These are phyloP conservation scores for Laterallus jamaicensis DNA, from an alignment of 2,113 vertebrate genomes.

Conservation along the genomic window DNA sequence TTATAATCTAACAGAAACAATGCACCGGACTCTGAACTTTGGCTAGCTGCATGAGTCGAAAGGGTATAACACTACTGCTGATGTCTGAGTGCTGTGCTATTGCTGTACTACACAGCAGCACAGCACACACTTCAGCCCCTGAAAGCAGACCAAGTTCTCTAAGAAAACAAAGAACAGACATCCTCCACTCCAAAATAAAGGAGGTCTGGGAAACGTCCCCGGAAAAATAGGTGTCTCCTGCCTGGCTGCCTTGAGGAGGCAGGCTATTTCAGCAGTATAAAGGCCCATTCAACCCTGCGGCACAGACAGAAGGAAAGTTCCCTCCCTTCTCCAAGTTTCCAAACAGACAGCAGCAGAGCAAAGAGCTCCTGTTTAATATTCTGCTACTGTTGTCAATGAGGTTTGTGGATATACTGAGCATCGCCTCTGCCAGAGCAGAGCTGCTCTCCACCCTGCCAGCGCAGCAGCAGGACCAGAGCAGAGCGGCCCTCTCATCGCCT, in stretches of 20 bases:
- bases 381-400: conserved; percentile 34
- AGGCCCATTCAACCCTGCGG: conserved; percentile 1
- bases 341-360: conserved; percentile 26
- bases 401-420: conserved; percentile 28
- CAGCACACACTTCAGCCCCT: not conserved
- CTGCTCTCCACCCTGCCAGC: conserved; percentile 10
- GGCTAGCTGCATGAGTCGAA: not conserved
- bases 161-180: not conserved
- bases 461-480: not conserved
- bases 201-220: not conserved
- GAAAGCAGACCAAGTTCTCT: not conserved
- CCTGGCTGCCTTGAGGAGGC: not conserved
- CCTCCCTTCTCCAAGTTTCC: conserved; percentile 42
- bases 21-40: not conserved
- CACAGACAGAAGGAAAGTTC: not conserved
- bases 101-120: not conserved
- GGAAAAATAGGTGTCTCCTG: conserved; percentile 14
- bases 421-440: conserved; percentile 2
- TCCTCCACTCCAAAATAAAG: not conserved
- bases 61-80: not conserved
- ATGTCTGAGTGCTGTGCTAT: not conserved
- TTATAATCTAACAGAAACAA: not conserved
- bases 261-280: not conserved
- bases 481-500: not conserved
- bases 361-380: conserved; percentile 55